These are phyloP conservation scores for Cyprinodon diabolis DNA, from an alignment of 2,797 vertebrate species.

Conservation along the genomic window DNA sequence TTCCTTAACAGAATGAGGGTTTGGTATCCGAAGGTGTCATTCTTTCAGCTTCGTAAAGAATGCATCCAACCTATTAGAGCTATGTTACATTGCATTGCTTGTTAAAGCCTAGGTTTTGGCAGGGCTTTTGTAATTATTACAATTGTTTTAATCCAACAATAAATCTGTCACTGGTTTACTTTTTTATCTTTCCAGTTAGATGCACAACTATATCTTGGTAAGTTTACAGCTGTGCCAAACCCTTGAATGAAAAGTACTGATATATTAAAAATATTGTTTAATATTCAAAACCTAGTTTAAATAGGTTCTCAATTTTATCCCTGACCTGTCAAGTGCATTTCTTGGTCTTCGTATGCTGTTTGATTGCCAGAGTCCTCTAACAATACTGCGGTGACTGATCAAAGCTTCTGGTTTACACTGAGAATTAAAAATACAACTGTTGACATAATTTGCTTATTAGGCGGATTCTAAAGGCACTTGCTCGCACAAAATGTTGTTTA, in stretches of 20 bases:
- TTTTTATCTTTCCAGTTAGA: no score
- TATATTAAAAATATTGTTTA: background rate
- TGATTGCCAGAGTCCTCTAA: background rate
- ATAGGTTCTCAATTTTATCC: background rate
- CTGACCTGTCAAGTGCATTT: background rate
- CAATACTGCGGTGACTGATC: background rate
- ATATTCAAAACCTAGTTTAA: background rate
- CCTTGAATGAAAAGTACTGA: no score
- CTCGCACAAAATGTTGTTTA: no score
- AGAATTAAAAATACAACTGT: background rate
- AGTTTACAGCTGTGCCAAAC: no score
- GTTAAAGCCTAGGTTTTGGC: no score
- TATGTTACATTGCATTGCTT: background rate
- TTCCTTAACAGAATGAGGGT: background rate
- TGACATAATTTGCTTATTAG: background rate
- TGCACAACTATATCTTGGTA: no score
- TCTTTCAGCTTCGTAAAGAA: background rate
- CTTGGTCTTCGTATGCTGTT: background rate
- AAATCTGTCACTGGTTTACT: no score
- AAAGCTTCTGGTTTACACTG: background rate
- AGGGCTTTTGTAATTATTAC: no score
- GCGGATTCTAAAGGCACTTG: no score
- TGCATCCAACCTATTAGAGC: background rate
- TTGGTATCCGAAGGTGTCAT: background rate
- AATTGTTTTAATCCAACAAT: no score